phyloP scores from a whole-genome alignment of 2,888 invertebrate genomes.

The Metalampra italica region DNA sequence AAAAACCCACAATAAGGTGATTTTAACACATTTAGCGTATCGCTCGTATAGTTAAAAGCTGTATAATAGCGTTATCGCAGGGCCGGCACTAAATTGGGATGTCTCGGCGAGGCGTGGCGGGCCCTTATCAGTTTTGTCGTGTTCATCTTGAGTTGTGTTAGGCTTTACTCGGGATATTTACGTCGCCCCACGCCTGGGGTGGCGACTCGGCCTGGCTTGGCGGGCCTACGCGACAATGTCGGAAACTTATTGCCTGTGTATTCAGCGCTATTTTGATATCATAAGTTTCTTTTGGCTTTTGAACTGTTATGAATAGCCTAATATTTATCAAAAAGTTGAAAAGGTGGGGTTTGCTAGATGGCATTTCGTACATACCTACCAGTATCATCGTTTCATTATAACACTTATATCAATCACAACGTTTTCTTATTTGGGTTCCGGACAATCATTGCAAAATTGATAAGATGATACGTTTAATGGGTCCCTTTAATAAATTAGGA shows the following conservation, averaged over 20 bases:
- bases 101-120: conserved; percentile 66
- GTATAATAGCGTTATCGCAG: conserved; percentile 76
- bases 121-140: conserved; percentile 74
- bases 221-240: conserved; percentile 61
- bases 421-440: no score
- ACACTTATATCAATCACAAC: no score
- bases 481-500: no score
- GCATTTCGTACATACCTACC: background rate
- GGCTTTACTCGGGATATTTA: conserved; percentile 74
- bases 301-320: background rate
- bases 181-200: conserved; percentile 48
- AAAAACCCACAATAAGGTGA: conserved; percentile 59
- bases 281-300: conserved; percentile 8
- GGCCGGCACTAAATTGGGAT: conserved; percentile 77
- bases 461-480: no score
- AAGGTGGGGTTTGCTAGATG: background rate
- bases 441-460: no score
- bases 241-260: conserved; percentile 47
- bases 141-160: conserved; percentile 78
- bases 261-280: conserved; percentile 25
- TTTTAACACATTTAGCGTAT: conserved; percentile 75
- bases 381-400: background rate
- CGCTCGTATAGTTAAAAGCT: conserved; percentile 76
- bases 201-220: conserved; percentile 18
- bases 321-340: no score